Conservation (phyloP, 2,888 invertebrate genomes). For the Clunio marinus region DNA sequence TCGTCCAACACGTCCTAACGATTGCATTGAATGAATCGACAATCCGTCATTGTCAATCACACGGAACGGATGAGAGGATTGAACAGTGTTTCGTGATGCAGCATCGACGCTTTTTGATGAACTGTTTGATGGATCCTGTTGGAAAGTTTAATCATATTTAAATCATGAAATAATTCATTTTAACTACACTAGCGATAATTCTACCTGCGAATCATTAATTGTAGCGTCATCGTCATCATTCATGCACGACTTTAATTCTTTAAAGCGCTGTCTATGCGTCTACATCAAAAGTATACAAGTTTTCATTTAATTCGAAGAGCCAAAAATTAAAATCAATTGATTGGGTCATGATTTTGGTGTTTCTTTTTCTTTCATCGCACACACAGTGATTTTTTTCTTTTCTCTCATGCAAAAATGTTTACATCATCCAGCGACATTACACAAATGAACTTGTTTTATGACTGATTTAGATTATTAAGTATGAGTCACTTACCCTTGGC, state of each 20-base stretch:
- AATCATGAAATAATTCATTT: not conserved
- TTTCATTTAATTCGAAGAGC: not conserved
- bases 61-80: conserved; percentile 65
- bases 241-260: conserved; percentile 79
- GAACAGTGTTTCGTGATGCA: conserved; percentile 55
- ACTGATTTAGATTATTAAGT: not conserved
- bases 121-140: conserved; percentile 47
- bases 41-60: conserved; percentile 84
- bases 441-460: not conserved
- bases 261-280: conserved; percentile 62
- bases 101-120: conserved; percentile 74
- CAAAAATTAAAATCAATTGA: conserved; percentile 1
- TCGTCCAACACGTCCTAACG: conserved; percentile 75
- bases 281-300: not conserved
- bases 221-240: conserved; percentile 76
- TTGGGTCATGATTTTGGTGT: conserved; percentile 12
- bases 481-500: conserved; percentile 46
- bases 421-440: not conserved
- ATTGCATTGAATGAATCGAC: conserved; percentile 84
- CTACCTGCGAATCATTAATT: conserved; percentile 67
- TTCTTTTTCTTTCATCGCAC: conserved; percentile 1
- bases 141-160: conserved; percentile 40
- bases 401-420: not conserved
- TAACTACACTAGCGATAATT: not conserved
- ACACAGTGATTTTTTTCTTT: not conserved